Conservation (phyloP, 1,140 invertebrate species). For the Ganaspis sp. region DNA sequence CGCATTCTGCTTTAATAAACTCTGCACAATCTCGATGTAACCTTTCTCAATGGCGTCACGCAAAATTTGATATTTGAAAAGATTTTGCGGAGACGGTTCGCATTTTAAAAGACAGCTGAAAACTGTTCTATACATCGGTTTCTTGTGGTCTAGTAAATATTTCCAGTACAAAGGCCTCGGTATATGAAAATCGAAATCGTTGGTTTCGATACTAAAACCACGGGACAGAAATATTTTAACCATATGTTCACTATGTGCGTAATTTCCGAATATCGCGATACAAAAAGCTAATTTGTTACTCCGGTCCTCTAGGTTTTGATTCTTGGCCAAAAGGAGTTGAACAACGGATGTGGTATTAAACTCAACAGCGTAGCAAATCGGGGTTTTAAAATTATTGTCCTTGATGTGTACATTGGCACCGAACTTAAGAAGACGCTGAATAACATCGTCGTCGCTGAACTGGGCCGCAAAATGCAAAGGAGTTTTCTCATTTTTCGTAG, state of each 20-base stretch:
- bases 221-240: background rate
- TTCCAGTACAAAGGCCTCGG: background rate
- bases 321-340: background rate
- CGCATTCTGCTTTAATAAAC: constrained; percentile 42
- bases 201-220: background rate
- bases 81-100: background rate
- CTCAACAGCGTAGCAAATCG: background rate
- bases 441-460: background rate
- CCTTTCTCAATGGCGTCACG: constrained; percentile 36
- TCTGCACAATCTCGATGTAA: constrained; percentile 32
- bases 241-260: background rate
- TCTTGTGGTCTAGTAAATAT: background rate
- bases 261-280: background rate
- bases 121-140: background rate
- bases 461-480: background rate
- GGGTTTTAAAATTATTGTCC: background rate
- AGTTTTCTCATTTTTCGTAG: background rate
- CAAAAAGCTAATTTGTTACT: background rate
- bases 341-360: background rate
- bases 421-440: constrained; percentile 27
- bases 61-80: constrained; percentile 29
- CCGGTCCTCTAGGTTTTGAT: background rate
- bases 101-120: background rate
- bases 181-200: background rate
- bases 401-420: background rate